Percentiles rank a stretch among this genome's conserved stretches.
Conservation (phyloP, 2,113 vertebrate species). For the Protobothrops mucrosquamatus region DNA sequence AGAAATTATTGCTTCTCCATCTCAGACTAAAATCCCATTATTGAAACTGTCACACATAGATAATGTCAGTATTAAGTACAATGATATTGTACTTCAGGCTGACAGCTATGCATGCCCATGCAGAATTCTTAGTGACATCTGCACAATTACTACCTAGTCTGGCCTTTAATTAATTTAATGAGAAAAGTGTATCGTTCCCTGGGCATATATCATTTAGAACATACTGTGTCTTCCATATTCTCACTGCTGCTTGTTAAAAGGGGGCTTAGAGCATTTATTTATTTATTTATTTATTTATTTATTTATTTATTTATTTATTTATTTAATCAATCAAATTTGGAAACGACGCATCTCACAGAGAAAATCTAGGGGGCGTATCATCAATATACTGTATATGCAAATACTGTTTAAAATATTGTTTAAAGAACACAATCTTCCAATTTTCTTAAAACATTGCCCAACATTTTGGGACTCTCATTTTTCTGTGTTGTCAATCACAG, state of each 20-base stretch:
- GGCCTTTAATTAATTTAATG: constrained; percentile 39
- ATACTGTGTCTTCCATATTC: constrained; percentile 13
- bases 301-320: constrained; percentile 52
- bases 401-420: neutral
- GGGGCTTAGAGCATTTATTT: constrained; percentile 36
- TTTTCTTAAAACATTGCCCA: neutral
- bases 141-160: constrained; percentile 27
- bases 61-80: constrained; percentile 25
- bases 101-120: constrained; percentile 32
- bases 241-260: constrained; percentile 16
- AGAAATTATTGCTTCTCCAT: constrained; percentile 10
- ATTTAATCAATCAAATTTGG: no score
- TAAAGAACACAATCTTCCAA: neutral
- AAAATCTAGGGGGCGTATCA: no score
- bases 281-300: constrained; percentile 38
- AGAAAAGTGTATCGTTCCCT: constrained; percentile 37
- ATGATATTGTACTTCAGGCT: neutral
- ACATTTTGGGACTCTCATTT: neutral
- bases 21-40: neutral
- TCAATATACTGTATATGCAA: neutral
- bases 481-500: neutral
- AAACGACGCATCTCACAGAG: no score
- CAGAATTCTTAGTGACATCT: constrained; percentile 30
- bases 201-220: constrained; percentile 22
- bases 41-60: constrained; percentile 12